Percentiles rank a stretch among this genome's conserved stretches.
Conservation (phyloP, 2,113 vertebrate species). For the Corythoichthys intestinalis region DNA sequence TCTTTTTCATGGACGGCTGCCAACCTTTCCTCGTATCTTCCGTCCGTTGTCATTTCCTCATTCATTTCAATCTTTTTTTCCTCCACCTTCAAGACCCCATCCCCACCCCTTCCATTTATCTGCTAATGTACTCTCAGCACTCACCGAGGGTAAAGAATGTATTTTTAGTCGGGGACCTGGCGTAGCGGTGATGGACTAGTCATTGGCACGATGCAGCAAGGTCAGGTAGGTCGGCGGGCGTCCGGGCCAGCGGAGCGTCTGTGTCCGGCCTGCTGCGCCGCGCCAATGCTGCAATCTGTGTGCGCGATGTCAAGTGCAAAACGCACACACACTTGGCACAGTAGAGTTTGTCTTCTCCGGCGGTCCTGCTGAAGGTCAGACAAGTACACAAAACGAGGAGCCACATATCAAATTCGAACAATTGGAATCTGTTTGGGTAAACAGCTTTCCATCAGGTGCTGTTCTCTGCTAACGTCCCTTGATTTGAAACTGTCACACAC, state of each 20-base stretch:
- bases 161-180: slow-evolving; percentile 12
- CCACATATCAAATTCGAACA: slow-evolving; percentile 40
- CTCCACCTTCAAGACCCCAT: not conserved
- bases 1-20: slow-evolving; percentile 69
- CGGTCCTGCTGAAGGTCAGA: slow-evolving; percentile 45
- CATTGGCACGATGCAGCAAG: slow-evolving; percentile 53
- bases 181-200: slow-evolving; percentile 11
- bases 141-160: slow-evolving; percentile 18
- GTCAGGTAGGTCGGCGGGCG: slow-evolving; percentile 43
- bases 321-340: slow-evolving; percentile 28
- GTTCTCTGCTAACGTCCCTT: slow-evolving; percentile 2
- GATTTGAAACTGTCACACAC: not conserved
- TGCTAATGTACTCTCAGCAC: slow-evolving; percentile 52
- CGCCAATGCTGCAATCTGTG: slow-evolving; percentile 59
- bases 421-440: slow-evolving; percentile 40
- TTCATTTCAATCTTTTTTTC: slow-evolving; percentile 53
- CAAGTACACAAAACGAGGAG: slow-evolving; percentile 32
- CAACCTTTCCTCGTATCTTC: slow-evolving; percentile 58
- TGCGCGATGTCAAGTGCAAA: slow-evolving; percentile 58
- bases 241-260: slow-evolving; percentile 50
- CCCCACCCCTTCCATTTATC: slow-evolving; percentile 43
- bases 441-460: slow-evolving; percentile 13
- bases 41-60: slow-evolving; percentile 54
- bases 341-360: slow-evolving; percentile 33
- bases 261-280: slow-evolving; percentile 27